Evolutionary conservation across 2,888 invertebrate genomes (phyloP).

Genomic region (Noctua fimbriata): DNA sequence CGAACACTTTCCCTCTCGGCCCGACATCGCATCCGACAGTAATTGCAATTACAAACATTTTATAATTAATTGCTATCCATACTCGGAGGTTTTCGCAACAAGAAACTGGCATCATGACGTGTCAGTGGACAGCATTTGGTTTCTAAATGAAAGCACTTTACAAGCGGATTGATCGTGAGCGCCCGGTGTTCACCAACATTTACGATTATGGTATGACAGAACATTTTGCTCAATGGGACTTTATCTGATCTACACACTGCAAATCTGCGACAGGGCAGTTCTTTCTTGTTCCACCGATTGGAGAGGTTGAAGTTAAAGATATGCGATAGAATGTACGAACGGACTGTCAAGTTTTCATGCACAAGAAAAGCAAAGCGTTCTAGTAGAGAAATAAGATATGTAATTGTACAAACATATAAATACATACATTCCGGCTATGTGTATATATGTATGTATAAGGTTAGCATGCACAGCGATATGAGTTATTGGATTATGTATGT

Average conservation of each 20-base stretch:
- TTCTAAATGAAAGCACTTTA: conserved; percentile 82
- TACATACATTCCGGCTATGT: conserved; percentile 51
- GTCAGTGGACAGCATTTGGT: conserved; percentile 72
- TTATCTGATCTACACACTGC: conserved; percentile 1
- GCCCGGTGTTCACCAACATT: conserved; percentile 32
- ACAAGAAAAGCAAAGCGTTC: conserved; percentile 61
- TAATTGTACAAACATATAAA: conserved; percentile 47
- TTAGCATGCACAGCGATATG: conserved; percentile 73
- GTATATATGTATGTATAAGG: conserved; percentile 54
- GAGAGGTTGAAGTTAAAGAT: conserved; percentile 18
- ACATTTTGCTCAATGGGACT: conserved; percentile 1
- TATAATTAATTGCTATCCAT: conserved; percentile 73
- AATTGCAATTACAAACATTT: conserved; percentile 77
- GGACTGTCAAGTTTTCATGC: conserved; percentile 58
- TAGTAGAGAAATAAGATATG: conserved; percentile 54
- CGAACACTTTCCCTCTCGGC: conserved; percentile 87
- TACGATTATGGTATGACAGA: not conserved
- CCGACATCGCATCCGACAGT: conserved; percentile 78
- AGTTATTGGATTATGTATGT: conserved; percentile 72
- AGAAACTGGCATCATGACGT: conserved; percentile 67
- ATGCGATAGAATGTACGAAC: conserved; percentile 24
- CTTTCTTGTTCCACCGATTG: conserved; percentile 13
- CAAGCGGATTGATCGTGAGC: conserved; percentile 67
- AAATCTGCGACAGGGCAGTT: conserved; percentile 12
- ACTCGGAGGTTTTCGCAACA: conserved; percentile 72